Percentiles rank a stretch among this genome's conserved stretches.
Evolutionary conservation across 35 echinoderm and acorn worm species (phyloP).

Genomic region (Patiria miniata): DNA sequence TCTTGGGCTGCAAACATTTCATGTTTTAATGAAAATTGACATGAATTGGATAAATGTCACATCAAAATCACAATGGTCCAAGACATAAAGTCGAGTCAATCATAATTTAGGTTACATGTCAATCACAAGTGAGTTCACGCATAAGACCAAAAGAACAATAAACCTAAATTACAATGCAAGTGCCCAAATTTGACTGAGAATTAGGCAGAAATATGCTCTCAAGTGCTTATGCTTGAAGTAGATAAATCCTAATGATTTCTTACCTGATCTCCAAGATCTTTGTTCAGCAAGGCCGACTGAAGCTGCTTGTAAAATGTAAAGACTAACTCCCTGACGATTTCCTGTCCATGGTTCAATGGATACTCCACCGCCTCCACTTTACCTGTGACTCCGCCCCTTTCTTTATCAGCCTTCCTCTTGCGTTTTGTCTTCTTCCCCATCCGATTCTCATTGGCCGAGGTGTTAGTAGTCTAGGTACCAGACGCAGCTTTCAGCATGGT

Average conservation of each 20-base stretch:
- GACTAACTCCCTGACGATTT: conserved; percentile 61
- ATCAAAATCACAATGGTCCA: too few relatives aligned
- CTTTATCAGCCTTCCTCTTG: conserved; percentile 37
- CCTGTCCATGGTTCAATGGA: conserved; percentile 25
- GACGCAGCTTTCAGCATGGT: conserved; percentile 7
- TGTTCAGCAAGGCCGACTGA: conserved; percentile 57
- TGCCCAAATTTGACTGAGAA: too few relatives aligned
- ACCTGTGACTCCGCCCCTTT: neutral
- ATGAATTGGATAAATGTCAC: too few relatives aligned
- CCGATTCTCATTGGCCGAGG: neutral
- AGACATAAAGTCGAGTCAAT: too few relatives aligned
- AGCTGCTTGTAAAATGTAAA: conserved; percentile 84
- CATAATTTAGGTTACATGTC: too few relatives aligned
- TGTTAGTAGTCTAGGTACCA: neutral
- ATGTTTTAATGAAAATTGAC: too few relatives aligned
- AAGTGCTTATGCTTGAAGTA: too few relatives aligned
- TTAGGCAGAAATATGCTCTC: too few relatives aligned
- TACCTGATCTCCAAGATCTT: conserved; percentile 83
- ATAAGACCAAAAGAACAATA: too few relatives aligned
- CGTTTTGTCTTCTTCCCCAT: conserved; percentile 25
- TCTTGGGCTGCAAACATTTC: too few relatives aligned
- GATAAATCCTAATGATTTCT: neutral
- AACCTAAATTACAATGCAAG: too few relatives aligned
- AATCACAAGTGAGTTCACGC: too few relatives aligned
- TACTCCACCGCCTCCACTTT: conserved; percentile 27